A percentile compares a stretch with the other conserved stretches of the same genome.
phyloP scores from a whole-genome alignment of 2,113 vertebrate genomes.

The Monopterus albus region DNA sequence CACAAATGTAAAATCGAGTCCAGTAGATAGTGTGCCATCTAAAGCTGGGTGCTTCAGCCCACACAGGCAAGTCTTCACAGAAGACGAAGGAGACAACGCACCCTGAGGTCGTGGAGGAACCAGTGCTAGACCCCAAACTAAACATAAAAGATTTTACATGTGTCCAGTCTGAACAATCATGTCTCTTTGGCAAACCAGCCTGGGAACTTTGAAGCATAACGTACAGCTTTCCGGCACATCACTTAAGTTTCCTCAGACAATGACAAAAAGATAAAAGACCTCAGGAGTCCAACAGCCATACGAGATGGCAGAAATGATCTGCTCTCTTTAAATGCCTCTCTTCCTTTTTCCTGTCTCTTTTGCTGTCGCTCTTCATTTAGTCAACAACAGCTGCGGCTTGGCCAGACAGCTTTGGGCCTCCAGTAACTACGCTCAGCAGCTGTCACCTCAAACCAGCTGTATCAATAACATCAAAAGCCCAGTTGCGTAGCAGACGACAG shows the following conservation, averaged over 20 bases:
- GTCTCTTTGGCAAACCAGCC: slow-evolving; percentile 79
- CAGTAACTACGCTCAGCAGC: slow-evolving; percentile 72
- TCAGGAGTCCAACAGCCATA: slow-evolving; percentile 64
- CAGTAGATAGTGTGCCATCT: slow-evolving; percentile 72
- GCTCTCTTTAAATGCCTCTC: slow-evolving; percentile 56
- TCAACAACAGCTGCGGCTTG: slow-evolving; percentile 75
- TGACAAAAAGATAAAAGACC: slow-evolving; percentile 52
- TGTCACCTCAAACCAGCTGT: slow-evolving; percentile 81
- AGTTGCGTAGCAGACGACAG: slow-evolving; percentile 68
- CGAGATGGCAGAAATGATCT: slow-evolving; percentile 50
- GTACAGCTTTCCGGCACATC: slow-evolving; percentile 55
- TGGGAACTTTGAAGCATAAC: slow-evolving; percentile 52
- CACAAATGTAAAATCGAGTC: slow-evolving; percentile 84
- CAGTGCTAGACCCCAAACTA: slow-evolving; percentile 63
- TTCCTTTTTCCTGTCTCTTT: slow-evolving; percentile 50
- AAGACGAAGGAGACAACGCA: slow-evolving; percentile 85
- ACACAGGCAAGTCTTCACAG: slow-evolving; percentile 91
- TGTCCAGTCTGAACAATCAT: slow-evolving; percentile 77
- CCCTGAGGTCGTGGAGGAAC: slow-evolving; percentile 68
- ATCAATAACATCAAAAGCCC: slow-evolving; percentile 69
- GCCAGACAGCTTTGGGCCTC: slow-evolving; percentile 76
- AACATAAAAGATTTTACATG: slow-evolving; percentile 39
- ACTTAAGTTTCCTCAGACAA: slow-evolving; percentile 53
- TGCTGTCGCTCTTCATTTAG: slow-evolving; percentile 59
- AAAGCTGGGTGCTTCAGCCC: slow-evolving; percentile 64